Conservation (phyloP, 2,797 vertebrate species). For the Bovichtus variegatus region DNA sequence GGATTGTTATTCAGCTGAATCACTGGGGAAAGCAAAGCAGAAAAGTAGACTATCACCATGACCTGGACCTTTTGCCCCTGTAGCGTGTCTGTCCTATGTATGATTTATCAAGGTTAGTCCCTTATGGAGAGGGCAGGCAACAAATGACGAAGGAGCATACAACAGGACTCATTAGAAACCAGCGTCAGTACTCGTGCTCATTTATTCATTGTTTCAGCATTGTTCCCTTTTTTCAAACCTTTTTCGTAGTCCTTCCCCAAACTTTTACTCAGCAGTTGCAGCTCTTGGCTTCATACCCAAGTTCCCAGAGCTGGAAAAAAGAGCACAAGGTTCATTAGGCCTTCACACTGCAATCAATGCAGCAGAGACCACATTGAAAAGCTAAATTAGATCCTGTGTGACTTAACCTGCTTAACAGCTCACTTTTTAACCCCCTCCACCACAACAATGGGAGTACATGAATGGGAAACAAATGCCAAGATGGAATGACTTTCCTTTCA, state of each 20-base stretch:
- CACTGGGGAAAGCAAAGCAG: constrained; percentile 12
- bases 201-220: constrained; percentile 55
- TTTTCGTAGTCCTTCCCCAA: constrained; percentile 48
- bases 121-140: constrained; percentile 19
- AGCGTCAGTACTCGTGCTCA: constrained; percentile 21
- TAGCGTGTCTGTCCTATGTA: constrained; percentile 37
- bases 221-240: constrained; percentile 35
- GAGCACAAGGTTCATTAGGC: constrained; percentile 81
- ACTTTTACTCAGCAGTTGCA: constrained; percentile 65
- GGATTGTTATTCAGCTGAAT: constrained; percentile 48
- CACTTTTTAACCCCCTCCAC: constrained; percentile 65
- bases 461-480: constrained; percentile 37
- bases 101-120: constrained; percentile 67
- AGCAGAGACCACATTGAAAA: constrained; percentile 71
- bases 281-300: constrained; percentile 61
- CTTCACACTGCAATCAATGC: constrained; percentile 82
- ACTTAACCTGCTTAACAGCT: constrained; percentile 78
- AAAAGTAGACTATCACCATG: constrained; percentile 40
- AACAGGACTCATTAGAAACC: constrained; percentile 46
- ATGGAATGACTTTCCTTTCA: constrained; percentile 53
- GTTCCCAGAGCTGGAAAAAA: constrained; percentile 68
- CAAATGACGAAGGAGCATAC: constrained; percentile 27
- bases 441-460: constrained; percentile 19
- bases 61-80: constrained; percentile 50
- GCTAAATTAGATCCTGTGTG: constrained; percentile 84